Base-by-base conservation (phyloP, 2,888 invertebrate species). In the Apotomis turbidana region DNA sequence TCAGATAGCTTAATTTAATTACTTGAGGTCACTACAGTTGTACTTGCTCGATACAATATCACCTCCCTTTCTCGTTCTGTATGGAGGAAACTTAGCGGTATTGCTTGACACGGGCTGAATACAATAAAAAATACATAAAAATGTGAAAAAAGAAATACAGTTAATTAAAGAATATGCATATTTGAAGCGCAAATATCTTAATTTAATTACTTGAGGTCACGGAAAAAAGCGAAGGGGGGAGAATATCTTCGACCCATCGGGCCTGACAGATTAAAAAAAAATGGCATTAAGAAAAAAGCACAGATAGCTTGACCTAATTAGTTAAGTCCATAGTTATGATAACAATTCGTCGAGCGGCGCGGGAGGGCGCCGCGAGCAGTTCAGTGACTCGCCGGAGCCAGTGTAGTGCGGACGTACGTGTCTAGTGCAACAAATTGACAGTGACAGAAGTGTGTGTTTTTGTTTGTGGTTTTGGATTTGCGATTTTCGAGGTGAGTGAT, bases 371-470 rank as follows among this genome's bases (percentile, higher is more conserved):
- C 78, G 49, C 10, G 49, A 6, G 49, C 85, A 81, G 91, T 91
- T 93, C 92, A 93, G 91, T 93, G 69, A 62, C 62, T 91, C 84
- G 89, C 82, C 81, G 81, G 78, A 85, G 85, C 87, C 83, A 80
- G 83, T 76, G 76, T 74, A 38, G 81, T 75, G 78, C 74, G 85
- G 82, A 85, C 87, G 89, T 80, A 78, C 75, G 79, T 36, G 57
- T 57, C 46, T 10, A 41, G 62, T 63, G 71, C 15, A 71, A 27
- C 27, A 27, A 27, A 27, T 68, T 71, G 71, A 63, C 71, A 88
- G 90, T 90, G 90, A 89, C 90, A 90, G 86, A 78, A 89, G 89
- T 90, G 88, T 84, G 80, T 78, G 79, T 82, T 79, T 27, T 82
- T 66, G 66, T 82, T 67, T 71, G 64, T 73, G 75, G 73, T 75